A percentile compares a stretch with the other conserved stretches of the same genome.
phyloP scores from a whole-genome alignment of 2,113 vertebrate genomes.

The Cyprinodon tularosa region DNA sequence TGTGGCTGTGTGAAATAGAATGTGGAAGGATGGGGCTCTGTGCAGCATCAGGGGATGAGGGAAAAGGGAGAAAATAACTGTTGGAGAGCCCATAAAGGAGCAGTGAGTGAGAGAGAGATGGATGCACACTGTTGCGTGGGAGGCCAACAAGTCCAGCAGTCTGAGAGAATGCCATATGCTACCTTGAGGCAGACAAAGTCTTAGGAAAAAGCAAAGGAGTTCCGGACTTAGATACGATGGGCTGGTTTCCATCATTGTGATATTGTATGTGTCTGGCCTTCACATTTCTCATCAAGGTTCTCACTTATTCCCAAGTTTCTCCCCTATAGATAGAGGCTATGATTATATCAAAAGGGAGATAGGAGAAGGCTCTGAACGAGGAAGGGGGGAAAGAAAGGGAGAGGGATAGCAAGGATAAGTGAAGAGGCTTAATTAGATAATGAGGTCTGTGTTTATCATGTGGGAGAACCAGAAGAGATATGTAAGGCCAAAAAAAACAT shows the following conservation, averaged over 20 bases:
- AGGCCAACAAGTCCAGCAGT: slow-evolving; percentile 72
- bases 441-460: slow-evolving; percentile 50
- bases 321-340: slow-evolving; percentile 47
- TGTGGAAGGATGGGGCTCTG: slow-evolving; percentile 63
- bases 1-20: slow-evolving; percentile 73
- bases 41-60: slow-evolving; percentile 59
- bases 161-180: slow-evolving; percentile 77
- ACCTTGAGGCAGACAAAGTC: slow-evolving; percentile 71
- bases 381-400: slow-evolving; percentile 24
- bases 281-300: slow-evolving; percentile 55
- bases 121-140: slow-evolving; percentile 71
- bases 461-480: slow-evolving; percentile 46
- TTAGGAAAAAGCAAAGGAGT: slow-evolving; percentile 50
- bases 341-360: slow-evolving; percentile 42
- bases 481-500: slow-evolving; percentile 62
- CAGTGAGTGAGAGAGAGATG: slow-evolving; percentile 66
- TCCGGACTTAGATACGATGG: slow-evolving; percentile 47
- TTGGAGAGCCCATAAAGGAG: slow-evolving; percentile 74
- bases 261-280: slow-evolving; percentile 60
- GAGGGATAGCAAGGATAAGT: slow-evolving; percentile 46
- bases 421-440: slow-evolving; percentile 65
- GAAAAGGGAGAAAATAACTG: slow-evolving; percentile 68
- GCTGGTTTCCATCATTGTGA: slow-evolving; percentile 63
- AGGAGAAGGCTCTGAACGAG: slow-evolving; percentile 41
- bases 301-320: slow-evolving; percentile 33